These are phyloP conservation scores for Mya arenaria DNA, from an alignment of 1,140 invertebrate genomes.

Conservation along the genomic window DNA sequence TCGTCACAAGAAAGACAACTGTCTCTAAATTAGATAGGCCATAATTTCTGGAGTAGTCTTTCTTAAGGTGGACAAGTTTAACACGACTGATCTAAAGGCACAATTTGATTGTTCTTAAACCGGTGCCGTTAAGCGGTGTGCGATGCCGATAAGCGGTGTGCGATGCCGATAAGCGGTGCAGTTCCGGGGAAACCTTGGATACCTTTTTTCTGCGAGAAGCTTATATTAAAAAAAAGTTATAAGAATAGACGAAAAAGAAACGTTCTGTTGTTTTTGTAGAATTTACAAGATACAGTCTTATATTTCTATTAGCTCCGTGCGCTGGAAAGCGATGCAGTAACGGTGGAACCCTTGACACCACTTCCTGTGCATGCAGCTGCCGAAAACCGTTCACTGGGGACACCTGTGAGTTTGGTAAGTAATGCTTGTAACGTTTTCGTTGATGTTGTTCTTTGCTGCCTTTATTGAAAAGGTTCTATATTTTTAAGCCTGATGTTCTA, in stretches of 20 bases:
- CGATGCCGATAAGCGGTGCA: not conserved
- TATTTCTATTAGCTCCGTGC: slow-evolving; percentile 58
- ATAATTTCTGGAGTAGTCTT: not conserved
- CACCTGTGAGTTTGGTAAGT: slow-evolving; percentile 60
- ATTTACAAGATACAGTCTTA: too few species aligned
- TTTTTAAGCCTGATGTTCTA: too few species aligned
- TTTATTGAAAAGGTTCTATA: too few species aligned
- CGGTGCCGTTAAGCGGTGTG: not conserved
- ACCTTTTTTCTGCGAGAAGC: not conserved
- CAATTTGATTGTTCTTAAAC: not conserved
- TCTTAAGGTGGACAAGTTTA: not conserved
- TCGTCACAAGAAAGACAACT: not conserved
- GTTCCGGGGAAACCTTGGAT: too few species aligned
- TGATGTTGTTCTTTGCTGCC: too few species aligned
- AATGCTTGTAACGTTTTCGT: too few species aligned
- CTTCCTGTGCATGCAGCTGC: slow-evolving; percentile 61
- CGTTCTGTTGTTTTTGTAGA: slow-evolving; percentile 15
- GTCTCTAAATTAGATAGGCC: not conserved
- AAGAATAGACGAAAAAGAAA: not conserved
- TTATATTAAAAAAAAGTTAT: not conserved
- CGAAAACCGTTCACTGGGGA: slow-evolving; percentile 50
- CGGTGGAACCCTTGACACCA: slow-evolving; percentile 60
- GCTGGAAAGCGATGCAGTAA: slow-evolving; percentile 65
- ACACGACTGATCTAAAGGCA: not conserved
- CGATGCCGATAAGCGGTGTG: not conserved